phyloP scores from a whole-genome alignment of 2,797 vertebrate genomes.

The Poliocrania exsul region DNA sequence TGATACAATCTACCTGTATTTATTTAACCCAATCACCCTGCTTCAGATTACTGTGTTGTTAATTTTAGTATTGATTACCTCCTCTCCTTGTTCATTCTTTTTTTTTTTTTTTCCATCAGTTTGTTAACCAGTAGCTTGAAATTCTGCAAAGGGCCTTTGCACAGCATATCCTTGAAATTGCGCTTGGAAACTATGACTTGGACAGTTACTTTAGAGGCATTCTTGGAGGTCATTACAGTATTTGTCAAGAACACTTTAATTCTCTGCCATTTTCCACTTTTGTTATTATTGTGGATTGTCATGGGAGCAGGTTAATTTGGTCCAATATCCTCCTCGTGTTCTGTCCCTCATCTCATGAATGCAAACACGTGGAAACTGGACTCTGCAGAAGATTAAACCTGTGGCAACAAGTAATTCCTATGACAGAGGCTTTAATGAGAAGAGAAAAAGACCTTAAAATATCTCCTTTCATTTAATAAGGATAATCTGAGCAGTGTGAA shows the following conservation, averaged over 20 bases:
- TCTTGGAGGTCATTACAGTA: conserved; percentile 61
- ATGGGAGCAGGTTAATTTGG: conserved; percentile 63
- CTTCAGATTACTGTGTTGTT: not conserved
- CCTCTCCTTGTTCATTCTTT: not conserved
- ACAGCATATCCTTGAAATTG: conserved; percentile 33
- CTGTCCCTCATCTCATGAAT: conserved; percentile 36
- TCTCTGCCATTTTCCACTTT: conserved; percentile 64
- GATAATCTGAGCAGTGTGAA: not conserved
- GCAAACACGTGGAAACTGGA: conserved; percentile 35
- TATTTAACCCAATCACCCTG: not conserved
- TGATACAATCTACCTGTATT: not conserved
- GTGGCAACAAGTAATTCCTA: conserved; percentile 41
- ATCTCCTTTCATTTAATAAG: conserved; percentile 20
- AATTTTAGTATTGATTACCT: conserved; percentile 9
- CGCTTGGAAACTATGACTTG: conserved; percentile 35
- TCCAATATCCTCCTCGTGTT: conserved; percentile 34
- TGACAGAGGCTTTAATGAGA: conserved; percentile 50
- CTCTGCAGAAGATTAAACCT: conserved; percentile 52
- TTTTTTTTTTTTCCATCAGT: not conserved
- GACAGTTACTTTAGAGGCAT: conserved; percentile 32
- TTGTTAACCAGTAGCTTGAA: not conserved
- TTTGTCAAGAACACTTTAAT: conserved; percentile 68
- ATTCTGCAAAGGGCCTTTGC: not conserved
- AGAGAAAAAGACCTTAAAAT: conserved; percentile 27
- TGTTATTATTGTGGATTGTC: conserved; percentile 60